These are phyloP conservation scores for Esox lucius DNA, from an alignment of 2,797 vertebrate species.

Conservation along the genomic window DNA sequence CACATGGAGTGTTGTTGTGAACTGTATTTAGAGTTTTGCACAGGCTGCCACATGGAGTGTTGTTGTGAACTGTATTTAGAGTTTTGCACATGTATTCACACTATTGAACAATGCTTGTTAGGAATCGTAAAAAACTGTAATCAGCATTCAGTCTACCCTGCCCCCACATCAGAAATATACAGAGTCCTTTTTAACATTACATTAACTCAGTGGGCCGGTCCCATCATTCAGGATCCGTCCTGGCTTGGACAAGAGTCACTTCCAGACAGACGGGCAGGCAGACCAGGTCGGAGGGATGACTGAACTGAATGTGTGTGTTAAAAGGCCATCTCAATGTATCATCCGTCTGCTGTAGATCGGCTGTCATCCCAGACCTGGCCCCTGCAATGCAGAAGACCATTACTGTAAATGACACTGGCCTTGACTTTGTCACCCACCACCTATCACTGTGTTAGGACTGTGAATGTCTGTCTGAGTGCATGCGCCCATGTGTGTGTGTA, in stretches of 20 bases:
- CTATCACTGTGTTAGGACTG: constrained; percentile 3
- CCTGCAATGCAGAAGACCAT: constrained; percentile 37
- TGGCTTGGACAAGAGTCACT: not conserved
- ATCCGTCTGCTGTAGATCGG: constrained; percentile 38
- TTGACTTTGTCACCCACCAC: constrained; percentile 32
- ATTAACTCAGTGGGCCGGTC: not conserved
- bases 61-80: too few species aligned
- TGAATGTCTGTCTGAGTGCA: too few species aligned
- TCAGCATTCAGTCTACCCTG: too few species aligned
- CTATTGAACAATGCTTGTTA: too few species aligned
- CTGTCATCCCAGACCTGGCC: constrained; percentile 46
- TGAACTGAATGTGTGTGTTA: constrained; percentile 19
- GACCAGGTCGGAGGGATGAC: constrained; percentile 42
- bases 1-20: too few species aligned
- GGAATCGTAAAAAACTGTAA: too few species aligned
- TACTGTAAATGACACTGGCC: constrained; percentile 39
- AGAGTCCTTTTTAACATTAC: too few species aligned
- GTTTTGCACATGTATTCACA: too few species aligned
- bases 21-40: too few species aligned
- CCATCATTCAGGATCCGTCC: not conserved
- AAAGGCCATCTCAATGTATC: constrained; percentile 15
- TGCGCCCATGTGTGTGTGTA: not conserved
- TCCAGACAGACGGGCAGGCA: constrained; percentile 9
- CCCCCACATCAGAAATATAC: too few species aligned
- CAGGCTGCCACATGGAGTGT: too few species aligned